Percentiles rank a stretch among this genome's conserved stretches.
These are phyloP conservation scores for Acanthiza pusilla DNA, from an alignment of 2,797 vertebrate species.

Conservation along the genomic window DNA sequence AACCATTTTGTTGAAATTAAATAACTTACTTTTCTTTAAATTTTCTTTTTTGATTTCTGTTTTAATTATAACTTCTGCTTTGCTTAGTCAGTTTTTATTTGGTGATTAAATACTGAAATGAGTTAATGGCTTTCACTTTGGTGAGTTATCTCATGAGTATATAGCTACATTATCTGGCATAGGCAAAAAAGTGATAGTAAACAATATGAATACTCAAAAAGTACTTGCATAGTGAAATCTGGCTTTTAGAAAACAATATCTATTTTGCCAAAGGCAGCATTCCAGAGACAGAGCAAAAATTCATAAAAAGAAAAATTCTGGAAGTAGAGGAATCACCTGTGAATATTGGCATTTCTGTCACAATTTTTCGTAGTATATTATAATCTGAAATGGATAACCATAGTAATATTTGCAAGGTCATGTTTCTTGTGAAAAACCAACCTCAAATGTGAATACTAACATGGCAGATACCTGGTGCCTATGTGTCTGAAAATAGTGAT, in stretches of 20 bases:
- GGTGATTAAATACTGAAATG: neutral
- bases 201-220: neutral
- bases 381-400: neutral
- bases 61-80: neutral
- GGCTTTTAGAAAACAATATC: neutral
- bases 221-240: neutral
- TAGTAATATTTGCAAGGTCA: neutral
- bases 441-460: neutral
- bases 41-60: no score
- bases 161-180: neutral
- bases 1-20: neutral
- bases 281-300: neutral
- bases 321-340: neutral
- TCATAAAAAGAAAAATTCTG: neutral
- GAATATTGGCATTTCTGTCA: neutral
- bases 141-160: neutral
- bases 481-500: neutral
- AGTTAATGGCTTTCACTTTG: neutral
- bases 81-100: neutral
- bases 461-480: neutral
- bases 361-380: neutral
- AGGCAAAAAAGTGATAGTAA: neutral
- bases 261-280: neutral
- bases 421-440: neutral
- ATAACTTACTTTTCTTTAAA: neutral